Evolutionary conservation across 2,797 vertebrate species (phyloP).

Genomic region (Echiichthys vipera): DNA sequence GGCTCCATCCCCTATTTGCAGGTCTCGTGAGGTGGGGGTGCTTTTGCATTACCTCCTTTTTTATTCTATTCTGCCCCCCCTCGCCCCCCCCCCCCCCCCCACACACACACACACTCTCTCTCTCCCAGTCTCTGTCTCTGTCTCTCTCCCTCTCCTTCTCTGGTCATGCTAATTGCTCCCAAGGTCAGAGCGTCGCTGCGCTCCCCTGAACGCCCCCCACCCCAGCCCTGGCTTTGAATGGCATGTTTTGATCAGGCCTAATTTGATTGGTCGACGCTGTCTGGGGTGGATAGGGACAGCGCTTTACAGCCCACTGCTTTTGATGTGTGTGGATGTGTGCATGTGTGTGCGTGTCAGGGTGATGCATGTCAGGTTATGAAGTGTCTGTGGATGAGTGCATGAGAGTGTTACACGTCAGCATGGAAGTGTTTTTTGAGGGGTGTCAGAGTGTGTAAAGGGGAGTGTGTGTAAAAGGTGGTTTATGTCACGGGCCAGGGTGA

Average conservation of each 20-base stretch:
- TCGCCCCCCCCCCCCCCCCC: neutral
- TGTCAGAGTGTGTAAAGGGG: slow-evolving; percentile 79
- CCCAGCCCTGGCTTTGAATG: slow-evolving; percentile 80
- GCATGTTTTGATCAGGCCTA: slow-evolving; percentile 87
- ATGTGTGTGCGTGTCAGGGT: slow-evolving; percentile 75
- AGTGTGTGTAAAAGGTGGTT: slow-evolving; percentile 74
- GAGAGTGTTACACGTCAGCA: slow-evolving; percentile 78
- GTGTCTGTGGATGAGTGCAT: slow-evolving; percentile 78
- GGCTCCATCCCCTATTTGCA: slow-evolving; percentile 70
- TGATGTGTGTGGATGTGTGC: slow-evolving; percentile 75
- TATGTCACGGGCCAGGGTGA: slow-evolving; percentile 71
- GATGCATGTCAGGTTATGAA: slow-evolving; percentile 83
- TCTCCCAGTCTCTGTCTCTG: slow-evolving; percentile 42
- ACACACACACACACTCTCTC: slow-evolving; percentile 24
- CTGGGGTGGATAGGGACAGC: slow-evolving; percentile 79
- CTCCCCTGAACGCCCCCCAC: slow-evolving; percentile 62
- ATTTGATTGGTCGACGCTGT: slow-evolving; percentile 85
- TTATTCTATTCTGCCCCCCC: slow-evolving; percentile 71
- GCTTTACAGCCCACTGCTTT: slow-evolving; percentile 82
- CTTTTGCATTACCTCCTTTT: slow-evolving; percentile 71
- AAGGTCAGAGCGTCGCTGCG: slow-evolving; percentile 81
- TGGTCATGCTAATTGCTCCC: slow-evolving; percentile 88
- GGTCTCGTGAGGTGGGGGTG: slow-evolving; percentile 64
- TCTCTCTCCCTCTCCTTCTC: slow-evolving; percentile 66
- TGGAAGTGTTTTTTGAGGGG: slow-evolving; percentile 83